These are phyloP conservation scores for Cryptus armator DNA, from an alignment of 2,888 invertebrate species.

Conservation along the genomic window DNA sequence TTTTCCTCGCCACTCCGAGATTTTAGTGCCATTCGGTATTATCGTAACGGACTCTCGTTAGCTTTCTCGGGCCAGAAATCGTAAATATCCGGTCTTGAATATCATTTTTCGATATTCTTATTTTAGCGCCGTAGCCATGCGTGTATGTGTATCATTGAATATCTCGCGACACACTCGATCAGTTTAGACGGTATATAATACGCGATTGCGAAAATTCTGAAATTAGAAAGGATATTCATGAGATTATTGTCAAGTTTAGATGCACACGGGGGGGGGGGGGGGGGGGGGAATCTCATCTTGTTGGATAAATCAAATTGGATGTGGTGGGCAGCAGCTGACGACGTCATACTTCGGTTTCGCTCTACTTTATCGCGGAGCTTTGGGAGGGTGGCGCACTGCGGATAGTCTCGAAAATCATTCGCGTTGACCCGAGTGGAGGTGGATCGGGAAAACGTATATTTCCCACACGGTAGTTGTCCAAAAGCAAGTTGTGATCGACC, in stretches of 20 bases:
- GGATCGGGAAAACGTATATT: neutral
- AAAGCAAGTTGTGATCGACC: neutral
- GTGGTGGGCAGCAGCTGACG: constrained; percentile 10
- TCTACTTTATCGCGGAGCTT: constrained; percentile 24
- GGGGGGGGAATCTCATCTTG: neutral
- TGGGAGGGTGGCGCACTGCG: constrained; percentile 25
- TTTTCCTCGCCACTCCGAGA: neutral
- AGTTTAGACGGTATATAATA: neutral
- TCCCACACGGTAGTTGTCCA: neutral
- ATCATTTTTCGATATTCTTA: constrained; percentile 30
- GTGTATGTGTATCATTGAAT: neutral
- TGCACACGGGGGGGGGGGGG: neutral
- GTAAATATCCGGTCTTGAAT: constrained; percentile 19
- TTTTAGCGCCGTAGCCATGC: constrained; percentile 20
- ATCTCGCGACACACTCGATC: neutral
- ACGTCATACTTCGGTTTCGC: constrained; percentile 37
- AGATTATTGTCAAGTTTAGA: constrained; percentile 18
- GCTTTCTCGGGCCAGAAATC: constrained; percentile 16
- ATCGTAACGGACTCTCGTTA: constrained; percentile 3
- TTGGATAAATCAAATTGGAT: constrained; percentile 7
- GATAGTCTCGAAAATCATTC: constrained; percentile 28
- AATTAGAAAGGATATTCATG: constrained; percentile 21
- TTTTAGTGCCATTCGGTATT: constrained; percentile 21
- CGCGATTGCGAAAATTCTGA: constrained; percentile 7
- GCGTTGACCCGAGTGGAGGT: neutral